These are phyloP conservation scores for Ictalurus furcatus DNA, from an alignment of 2,113 vertebrate genomes.

Conservation along the genomic window DNA sequence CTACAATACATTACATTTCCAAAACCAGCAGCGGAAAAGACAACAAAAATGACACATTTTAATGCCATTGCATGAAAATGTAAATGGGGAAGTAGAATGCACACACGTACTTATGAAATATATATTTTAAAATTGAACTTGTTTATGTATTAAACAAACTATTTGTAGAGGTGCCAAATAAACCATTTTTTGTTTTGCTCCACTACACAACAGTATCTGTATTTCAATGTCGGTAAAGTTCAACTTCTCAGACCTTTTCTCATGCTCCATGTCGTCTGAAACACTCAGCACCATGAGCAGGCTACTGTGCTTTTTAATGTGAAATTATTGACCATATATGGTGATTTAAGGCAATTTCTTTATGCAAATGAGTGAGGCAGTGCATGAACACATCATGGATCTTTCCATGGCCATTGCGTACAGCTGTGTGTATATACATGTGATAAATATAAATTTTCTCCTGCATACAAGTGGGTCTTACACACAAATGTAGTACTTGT, in stretches of 20 bases:
- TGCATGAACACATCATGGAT: background rate
- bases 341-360: background rate
- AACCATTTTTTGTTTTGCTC: background rate
- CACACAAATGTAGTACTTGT: background rate
- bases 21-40: background rate
- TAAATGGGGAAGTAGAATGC: background rate
- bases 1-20: background rate
- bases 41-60: background rate
- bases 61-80: background rate
- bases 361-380: background rate
- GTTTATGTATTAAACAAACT: no score
- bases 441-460: background rate
- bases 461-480: background rate
- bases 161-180: background rate
- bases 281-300: background rate
- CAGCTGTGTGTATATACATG: background rate
- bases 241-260: background rate
- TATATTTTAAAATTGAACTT: no score
- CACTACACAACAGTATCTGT: background rate
- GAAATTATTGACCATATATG: background rate
- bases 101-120: background rate
- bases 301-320: background rate
- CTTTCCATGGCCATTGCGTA: background rate
- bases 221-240: background rate
- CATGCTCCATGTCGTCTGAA: background rate